Evolutionary conservation across 1,140 invertebrate genomes (phyloP).

Genomic region (Reticulitermes speratus): DNA sequence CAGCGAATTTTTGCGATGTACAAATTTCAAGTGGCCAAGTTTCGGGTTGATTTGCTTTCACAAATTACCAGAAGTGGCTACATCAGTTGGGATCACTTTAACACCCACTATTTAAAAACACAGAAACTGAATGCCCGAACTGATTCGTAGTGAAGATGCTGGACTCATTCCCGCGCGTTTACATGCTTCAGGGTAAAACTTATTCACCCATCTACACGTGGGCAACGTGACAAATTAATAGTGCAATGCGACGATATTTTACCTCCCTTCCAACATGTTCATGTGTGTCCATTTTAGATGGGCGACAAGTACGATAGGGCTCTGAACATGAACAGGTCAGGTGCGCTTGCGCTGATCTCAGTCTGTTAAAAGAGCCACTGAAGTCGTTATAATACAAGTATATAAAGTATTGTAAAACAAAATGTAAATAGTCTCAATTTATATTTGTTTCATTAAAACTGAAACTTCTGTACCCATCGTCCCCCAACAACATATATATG

Average conservation of each 20-base stretch:
- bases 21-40: background rate
- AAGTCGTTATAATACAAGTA: background rate
- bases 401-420: background rate
- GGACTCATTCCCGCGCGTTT: background rate
- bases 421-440: background rate
- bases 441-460: background rate
- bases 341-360: background rate
- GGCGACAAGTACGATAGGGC: background rate
- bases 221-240: background rate
- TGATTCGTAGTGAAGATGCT: background rate
- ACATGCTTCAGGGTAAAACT: background rate
- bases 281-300: background rate
- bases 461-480: background rate
- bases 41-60: background rate
- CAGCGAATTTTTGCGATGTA: background rate
- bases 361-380: background rate
- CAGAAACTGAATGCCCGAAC: background rate
- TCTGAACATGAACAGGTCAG: background rate
- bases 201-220: background rate
- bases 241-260: background rate
- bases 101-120: background rate
- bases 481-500: background rate
- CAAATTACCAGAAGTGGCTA: background rate
- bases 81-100: background rate
- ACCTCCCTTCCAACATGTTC: constrained; percentile 14